Conservation (phyloP, 2,797 vertebrate genomes). For the Muscicapa striata region DNA sequence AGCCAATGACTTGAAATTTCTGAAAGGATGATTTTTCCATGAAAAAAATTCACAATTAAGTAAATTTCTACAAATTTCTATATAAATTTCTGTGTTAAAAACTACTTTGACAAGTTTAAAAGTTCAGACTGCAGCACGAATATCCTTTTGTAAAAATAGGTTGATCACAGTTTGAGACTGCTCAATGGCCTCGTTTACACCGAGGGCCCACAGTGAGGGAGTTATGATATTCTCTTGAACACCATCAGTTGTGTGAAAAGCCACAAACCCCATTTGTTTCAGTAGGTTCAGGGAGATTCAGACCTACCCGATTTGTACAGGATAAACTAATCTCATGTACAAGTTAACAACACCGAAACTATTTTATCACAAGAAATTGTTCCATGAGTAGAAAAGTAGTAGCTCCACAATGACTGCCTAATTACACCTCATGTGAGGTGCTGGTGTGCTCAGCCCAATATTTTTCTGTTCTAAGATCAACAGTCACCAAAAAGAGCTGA, state of each 20-base stretch:
- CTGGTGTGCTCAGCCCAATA: background rate
- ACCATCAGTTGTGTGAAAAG: background rate
- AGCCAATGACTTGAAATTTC: background rate
- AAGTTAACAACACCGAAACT: background rate
- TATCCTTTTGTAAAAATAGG: background rate
- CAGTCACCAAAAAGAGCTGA: background rate
- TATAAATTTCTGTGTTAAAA: background rate
- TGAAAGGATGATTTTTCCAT: background rate
- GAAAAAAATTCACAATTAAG: background rate
- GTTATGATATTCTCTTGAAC: background rate
- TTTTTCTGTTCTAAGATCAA: background rate
- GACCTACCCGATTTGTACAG: background rate
- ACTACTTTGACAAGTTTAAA: background rate
- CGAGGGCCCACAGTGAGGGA: background rate
- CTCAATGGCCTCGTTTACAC: background rate
- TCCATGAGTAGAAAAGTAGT: background rate
- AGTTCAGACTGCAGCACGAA: background rate
- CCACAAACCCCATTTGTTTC: background rate
- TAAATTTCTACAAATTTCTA: background rate
- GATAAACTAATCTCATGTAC: background rate
- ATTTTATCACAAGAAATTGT: background rate
- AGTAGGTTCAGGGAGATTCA: background rate
- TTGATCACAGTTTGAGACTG: background rate
- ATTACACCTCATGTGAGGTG: background rate
- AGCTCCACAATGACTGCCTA: background rate